phyloP scores from a whole-genome alignment of 2,113 vertebrate genomes.

The Phaetusa simplex region DNA sequence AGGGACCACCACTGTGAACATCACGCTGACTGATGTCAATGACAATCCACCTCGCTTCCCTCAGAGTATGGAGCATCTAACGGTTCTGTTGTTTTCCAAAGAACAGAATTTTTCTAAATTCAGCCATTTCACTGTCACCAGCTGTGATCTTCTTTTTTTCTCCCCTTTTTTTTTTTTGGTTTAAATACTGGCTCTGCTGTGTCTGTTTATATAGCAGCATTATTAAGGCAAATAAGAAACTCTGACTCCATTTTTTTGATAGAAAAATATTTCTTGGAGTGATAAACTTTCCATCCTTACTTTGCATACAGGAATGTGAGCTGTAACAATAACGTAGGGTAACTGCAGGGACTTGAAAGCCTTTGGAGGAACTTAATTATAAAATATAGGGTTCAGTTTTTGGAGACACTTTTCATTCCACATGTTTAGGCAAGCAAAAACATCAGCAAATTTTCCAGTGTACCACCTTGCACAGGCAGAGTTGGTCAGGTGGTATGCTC shows the following conservation, averaged over 20 bases:
- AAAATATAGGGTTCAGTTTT: not conserved
- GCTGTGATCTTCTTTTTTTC: not conserved
- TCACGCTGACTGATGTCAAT: constrained; percentile 92
- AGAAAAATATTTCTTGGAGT: not conserved
- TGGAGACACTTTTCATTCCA: not conserved
- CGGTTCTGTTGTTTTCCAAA: not conserved
- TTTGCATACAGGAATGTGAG: not conserved
- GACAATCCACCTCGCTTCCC: constrained; percentile 96
- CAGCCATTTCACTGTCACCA: not conserved
- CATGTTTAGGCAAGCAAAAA: not conserved
- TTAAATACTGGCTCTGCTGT: not conserved
- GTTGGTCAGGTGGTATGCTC: not conserved
- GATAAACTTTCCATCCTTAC: not conserved
- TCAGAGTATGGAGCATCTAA: constrained; percentile 82
- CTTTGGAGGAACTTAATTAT: not conserved
- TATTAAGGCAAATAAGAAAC: not conserved
- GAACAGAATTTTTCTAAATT: not conserved
- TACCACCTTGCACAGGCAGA: not conserved
- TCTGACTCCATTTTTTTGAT: not conserved
- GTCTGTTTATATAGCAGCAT: not conserved
- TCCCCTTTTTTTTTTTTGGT: not conserved
- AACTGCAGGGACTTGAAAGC: not conserved
- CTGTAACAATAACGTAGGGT: not conserved
- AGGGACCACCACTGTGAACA: constrained; percentile 93
- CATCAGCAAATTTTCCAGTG: not conserved